phyloP scores from a whole-genome alignment of 2,888 invertebrate species.

The Drosophila monieri region DNA sequence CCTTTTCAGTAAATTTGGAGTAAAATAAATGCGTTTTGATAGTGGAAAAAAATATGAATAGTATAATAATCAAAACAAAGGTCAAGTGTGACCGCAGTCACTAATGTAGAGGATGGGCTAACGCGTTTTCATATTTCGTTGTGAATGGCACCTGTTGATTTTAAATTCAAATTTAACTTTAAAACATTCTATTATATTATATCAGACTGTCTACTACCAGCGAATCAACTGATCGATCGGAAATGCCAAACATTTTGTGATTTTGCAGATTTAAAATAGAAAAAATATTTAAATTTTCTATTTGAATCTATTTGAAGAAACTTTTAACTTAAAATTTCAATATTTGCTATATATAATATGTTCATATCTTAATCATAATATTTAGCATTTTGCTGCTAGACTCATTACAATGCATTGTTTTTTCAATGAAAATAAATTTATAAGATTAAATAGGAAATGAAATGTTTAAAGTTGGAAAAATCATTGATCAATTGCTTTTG shows the following conservation, averaged over 20 bases:
- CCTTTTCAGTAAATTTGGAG: neutral
- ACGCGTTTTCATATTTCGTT: neutral
- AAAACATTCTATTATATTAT: neutral
- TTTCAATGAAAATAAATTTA: neutral
- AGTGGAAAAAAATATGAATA: neutral
- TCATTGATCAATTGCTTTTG: neutral
- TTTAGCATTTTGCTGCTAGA: too few relatives aligned
- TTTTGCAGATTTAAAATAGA: too few relatives aligned
- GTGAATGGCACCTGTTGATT: conserved; percentile 6
- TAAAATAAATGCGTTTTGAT: conserved; percentile 13
- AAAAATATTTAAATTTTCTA: neutral
- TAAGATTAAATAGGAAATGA: neutral
- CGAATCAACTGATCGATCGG: too few relatives aligned
- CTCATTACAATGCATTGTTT: too few relatives aligned
- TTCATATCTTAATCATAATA: too few relatives aligned
- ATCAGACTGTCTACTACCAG: too few relatives aligned
- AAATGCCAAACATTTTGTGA: too few relatives aligned
- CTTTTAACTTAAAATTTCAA: too few relatives aligned
- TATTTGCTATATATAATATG: too few relatives aligned
- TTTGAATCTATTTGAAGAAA: too few relatives aligned
- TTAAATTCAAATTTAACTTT: neutral
- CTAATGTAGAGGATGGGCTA: neutral
- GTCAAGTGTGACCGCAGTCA: conserved; percentile 11
- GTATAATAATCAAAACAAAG: conserved; percentile 33
- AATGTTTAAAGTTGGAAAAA: neutral